Evolutionary conservation across 2,797 vertebrate genomes (phyloP), one percentile per base, ranked within the genome.

Genomic region (Gouania willdenowi): DNA sequence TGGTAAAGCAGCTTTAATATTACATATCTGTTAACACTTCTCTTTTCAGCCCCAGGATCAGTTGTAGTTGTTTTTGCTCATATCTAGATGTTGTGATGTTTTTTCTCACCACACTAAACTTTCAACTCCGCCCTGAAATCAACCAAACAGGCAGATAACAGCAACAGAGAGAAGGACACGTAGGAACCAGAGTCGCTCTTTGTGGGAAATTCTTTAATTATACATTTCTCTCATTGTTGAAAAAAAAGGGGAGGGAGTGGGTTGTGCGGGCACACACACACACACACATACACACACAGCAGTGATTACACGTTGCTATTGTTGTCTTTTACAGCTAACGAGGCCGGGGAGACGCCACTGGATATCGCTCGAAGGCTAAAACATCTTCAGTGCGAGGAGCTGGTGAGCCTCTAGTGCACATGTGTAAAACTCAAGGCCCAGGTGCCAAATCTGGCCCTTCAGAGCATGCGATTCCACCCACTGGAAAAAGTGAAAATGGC

Each of bases 321-420:
- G 46, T 67, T 53, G 66, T 37, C 26, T 20, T 34, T 25, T 50
- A 3, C 37, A 99, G 97, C 96, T 37, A 99, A 99, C 14, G 96
- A 98, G 79, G 88, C 91, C 0, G 95, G 96, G 42, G 96, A 98
- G 86, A 98, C 96, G 0, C 92, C 96, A 0, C 81, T 98, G 66
- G 96, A 98, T 79, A 99, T 98, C 14, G 96, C 97, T 28, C 91
- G 83, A 63, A 86, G 95, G 46, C 91, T 98, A 35, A 93, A 92
- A 75, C 96, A 99, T 31, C 77, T 90, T 21, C 96, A 92, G 87
- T 98, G 97, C 35, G 97, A 98, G 65, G 97, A 98, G 59, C 40
- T 98, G 95, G 97, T 98, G 87, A 92, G 95, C 67, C n/a, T n/a
- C n/a, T n/a, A n/a, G n/a, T n/a, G n/a, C n/a, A n/a, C n/a, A n/a